Evolutionary conservation across 2,113 vertebrate species (phyloP).

Genomic region (Lophochroa leadbeateri): DNA sequence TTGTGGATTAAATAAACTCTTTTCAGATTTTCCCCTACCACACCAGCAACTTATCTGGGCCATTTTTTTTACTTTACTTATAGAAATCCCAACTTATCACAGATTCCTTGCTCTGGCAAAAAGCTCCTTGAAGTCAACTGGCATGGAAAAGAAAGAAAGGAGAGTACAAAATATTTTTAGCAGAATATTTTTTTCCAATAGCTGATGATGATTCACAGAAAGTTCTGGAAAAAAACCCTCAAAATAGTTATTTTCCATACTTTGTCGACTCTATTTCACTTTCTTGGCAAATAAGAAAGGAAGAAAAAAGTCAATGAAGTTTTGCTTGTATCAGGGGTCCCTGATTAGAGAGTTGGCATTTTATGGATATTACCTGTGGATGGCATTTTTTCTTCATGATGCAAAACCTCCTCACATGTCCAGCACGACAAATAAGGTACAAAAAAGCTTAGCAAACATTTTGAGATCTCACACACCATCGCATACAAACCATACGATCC

Average conservation of each 20-base stretch:
- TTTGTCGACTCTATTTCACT: slow-evolving; percentile 14
- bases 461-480: not conserved
- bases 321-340: not conserved
- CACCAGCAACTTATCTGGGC: not conserved
- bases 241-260: slow-evolving; percentile 34
- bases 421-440: not conserved
- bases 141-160: not conserved
- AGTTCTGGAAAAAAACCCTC: not conserved
- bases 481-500: not conserved
- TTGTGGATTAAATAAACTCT: not conserved
- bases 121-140: not conserved
- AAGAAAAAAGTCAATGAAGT: not conserved
- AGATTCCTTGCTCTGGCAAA: not conserved
- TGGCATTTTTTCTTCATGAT: not conserved
- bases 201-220: slow-evolving; percentile 33
- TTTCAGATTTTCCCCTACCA: not conserved
- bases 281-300: not conserved
- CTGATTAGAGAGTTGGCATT: not conserved
- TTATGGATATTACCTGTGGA: not conserved
- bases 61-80: not conserved
- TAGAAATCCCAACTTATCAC: not conserved
- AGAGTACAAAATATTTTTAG: not conserved
- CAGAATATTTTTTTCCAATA: slow-evolving; percentile 41
- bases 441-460: not conserved
- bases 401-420: not conserved